Base-by-base conservation (phyloP, 1,140 invertebrate species). In the Hyposmocoma kahamanoa region DNA sequence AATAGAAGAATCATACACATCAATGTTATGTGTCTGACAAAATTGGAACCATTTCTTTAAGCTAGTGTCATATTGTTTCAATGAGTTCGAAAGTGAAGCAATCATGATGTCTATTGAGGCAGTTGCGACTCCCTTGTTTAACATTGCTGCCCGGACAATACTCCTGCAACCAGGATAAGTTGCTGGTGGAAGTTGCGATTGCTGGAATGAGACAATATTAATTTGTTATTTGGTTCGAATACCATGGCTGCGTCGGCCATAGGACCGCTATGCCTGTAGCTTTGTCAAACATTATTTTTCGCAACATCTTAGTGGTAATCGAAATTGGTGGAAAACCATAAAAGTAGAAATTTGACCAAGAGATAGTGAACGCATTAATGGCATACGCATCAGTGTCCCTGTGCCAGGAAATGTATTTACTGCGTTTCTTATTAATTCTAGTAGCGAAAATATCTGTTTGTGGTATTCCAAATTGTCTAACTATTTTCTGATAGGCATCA, bases 351-450 rank as follows among this genome's bases (percentile, higher is more conserved):
- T 39, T 18, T 3, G 36, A 39, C 36, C 36, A 39, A 19, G 4
- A 19, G 5, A 39, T 39, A 5, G 36, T 39, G 20, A 39, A 39
- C 2, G 36, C 36, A n/a, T 39, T 39, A 39, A 39, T 39, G 10
- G 36, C n/a, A 19, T 19, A 39, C 4, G 50, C 50, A 10, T 52
- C 43, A 15, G 50, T 42, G 17, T 52, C 50, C 9, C 43, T n/a
- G 18, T 46, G 21, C 50, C 50, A 46, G 2, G 50, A 52, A 11
- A 52, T 19, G 17, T 45, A 49, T n/a, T 42, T 49, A 20, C 6
- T 13, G 20, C 47, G 42, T 49, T 49, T 49, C 18, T 18, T 21
- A 41, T 52, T 46, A 18, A 45, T 13, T 41, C 42, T 19, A 26
- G 21, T 28, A 11, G 50, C 50, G 22, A 45, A 52, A 3, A 52